Percentiles rank a stretch among this genome's conserved stretches.
Conservation (phyloP, 2,888 invertebrate genomes). For the Limnephilus marmoratus region DNA sequence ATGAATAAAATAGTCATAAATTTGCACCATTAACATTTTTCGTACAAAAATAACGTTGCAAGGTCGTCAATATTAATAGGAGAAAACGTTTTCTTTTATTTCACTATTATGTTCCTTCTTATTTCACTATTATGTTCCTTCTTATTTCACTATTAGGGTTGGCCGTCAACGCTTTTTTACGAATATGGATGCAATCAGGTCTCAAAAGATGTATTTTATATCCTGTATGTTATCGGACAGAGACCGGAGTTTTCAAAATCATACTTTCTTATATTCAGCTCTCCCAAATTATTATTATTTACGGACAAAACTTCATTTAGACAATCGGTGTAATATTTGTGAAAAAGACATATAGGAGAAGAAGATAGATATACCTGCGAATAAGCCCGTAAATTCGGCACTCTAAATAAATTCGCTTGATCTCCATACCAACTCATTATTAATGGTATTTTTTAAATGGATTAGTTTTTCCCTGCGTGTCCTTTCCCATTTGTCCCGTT, state of each 20-base stretch:
- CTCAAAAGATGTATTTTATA: too few species aligned
- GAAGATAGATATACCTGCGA: too few species aligned
- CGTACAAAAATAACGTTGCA: neutral
- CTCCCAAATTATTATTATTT: neutral
- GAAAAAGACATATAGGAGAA: too few species aligned
- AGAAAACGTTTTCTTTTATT: neutral
- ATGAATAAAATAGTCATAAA: neutral
- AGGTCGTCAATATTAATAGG: neutral
- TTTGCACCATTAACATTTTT: neutral
- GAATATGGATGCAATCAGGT: neutral
- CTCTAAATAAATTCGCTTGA: too few species aligned
- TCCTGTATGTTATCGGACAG: neutral
- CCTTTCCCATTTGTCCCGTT: too few species aligned
- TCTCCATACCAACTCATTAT: too few species aligned
- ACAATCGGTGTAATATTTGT: too few species aligned
- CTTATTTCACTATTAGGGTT: neutral
- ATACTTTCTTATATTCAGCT: too few species aligned
- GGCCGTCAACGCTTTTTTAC: neutral
- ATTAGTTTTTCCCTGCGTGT: too few species aligned
- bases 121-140: neutral
- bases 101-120: neutral
- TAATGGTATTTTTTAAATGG: too few species aligned
- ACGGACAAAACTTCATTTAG: neutral
- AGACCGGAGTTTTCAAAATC: neutral
- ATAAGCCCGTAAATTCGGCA: too few species aligned